Base-by-base conservation (phyloP, 1,140 invertebrate species). In the Drosophila cardini region DNA sequence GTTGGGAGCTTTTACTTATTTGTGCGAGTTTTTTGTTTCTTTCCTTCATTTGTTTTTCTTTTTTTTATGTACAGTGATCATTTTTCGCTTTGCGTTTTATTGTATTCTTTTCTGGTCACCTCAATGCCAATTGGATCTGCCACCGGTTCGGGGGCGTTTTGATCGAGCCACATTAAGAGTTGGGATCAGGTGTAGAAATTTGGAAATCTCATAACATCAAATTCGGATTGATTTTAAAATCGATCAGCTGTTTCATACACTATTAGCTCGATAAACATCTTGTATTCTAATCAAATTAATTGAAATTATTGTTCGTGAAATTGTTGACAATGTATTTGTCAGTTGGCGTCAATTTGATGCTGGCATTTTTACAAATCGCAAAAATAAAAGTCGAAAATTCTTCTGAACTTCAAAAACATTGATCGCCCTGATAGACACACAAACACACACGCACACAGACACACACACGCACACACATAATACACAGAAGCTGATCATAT, bases 51-150 rank as follows among this genome's bases (percentile, higher is more conserved):
- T 48, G 40, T 73, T 48, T 82, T 77, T 68, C 55, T 81, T 81
- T 77, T 81, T 76, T 53, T 79, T 81, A 69, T 61, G 40, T 4
- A 52, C 46, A 55, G 80, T 80, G 85, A 87, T 86, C 82, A 84
- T 90, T 87, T 87, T 87, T 87, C 85, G 85, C 48, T 76, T 84
- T 38, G 80, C 84, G 57, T 84, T 83, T 78, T 53, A 71, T 77
- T 52, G 68, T 79, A 79, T 83, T 83, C 72, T 75, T 75, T 84
- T 84, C 84, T 81, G 74, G 78, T 77, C 78, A 75, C 55, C 83
- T 87, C 84, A 87, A 87, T 87, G 84, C 84, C 84, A 87, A 87
- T 87, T 89, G 75, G 80, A 87, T 89, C 73, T 87, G 67, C 60
- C 76, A 83, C 61, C 64, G 64, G 72, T 43, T 67, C 57, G 68